These are phyloP conservation scores for Andrena camellia DNA, from an alignment of 2,888 invertebrate species.

Conservation along the genomic window DNA sequence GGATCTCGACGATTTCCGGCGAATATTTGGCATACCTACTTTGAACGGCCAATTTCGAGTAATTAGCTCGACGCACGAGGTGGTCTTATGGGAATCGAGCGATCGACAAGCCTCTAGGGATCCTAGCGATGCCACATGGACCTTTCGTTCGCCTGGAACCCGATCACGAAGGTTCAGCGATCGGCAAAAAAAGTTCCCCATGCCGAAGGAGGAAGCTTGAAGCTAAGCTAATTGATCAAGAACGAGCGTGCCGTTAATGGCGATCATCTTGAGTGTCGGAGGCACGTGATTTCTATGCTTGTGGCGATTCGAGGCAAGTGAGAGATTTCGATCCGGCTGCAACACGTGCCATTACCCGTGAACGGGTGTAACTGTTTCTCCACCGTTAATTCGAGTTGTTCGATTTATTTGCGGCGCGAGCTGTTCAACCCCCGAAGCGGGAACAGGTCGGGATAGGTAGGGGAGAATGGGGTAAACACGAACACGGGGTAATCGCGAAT, in stretches of 20 bases:
- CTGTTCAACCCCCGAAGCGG: neutral
- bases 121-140: neutral
- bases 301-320: conserved; percentile 31
- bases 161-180: conserved; percentile 20
- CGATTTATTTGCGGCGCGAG: neutral
- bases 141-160: conserved; percentile 41
- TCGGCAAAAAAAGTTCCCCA: conserved; percentile 47
- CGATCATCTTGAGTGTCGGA: conserved; percentile 46
- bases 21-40: neutral
- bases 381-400: neutral
- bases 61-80: neutral
- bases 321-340: conserved; percentile 46
- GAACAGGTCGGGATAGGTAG: neutral
- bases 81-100: neutral
- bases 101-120: neutral
- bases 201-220: conserved; percentile 65
- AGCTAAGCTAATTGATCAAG: conserved; percentile 68
- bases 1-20: neutral
- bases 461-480: no score
- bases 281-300: conserved; percentile 57
- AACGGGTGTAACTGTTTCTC: conserved; percentile 30
- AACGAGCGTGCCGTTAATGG: conserved; percentile 60
- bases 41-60: neutral
- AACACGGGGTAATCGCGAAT: no score
- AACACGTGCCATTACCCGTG: conserved; percentile 35